phyloP scores from a whole-genome alignment of 2,797 vertebrate species.

The Lindbergichthys nudifrons region DNA sequence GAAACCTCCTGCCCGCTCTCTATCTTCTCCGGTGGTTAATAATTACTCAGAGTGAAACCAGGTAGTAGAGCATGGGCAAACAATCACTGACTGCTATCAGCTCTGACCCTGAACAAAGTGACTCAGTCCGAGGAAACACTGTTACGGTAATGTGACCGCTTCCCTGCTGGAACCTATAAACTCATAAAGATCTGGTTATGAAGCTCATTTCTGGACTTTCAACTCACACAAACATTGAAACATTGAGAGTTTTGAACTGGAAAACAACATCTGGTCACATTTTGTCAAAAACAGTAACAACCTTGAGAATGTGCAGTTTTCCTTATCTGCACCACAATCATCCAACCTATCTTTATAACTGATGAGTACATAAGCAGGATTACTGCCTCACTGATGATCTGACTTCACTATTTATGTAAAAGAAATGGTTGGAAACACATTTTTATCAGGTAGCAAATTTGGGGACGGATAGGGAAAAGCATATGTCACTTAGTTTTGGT shows the following conservation, averaged over 20 bases:
- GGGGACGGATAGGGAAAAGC: constrained; percentile 5
- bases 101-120: constrained; percentile 71
- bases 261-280: not conserved
- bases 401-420: not conserved
- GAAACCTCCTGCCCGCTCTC: constrained; percentile 65
- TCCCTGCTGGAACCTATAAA: constrained; percentile 29
- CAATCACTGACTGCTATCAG: constrained; percentile 69
- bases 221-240: constrained; percentile 46
- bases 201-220: constrained; percentile 54
- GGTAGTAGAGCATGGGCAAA: constrained; percentile 71
- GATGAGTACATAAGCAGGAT: constrained; percentile 16
- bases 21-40: constrained; percentile 80
- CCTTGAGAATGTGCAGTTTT: constrained; percentile 25
- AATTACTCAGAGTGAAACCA: constrained; percentile 84
- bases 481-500: constrained; percentile 17
- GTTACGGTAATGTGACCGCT: not conserved
- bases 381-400: constrained; percentile 17
- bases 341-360: constrained; percentile 38
- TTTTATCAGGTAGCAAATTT: constrained; percentile 8
- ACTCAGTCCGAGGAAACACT: constrained; percentile 41
- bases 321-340: constrained; percentile 29
- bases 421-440: constrained; percentile 9
- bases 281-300: constrained; percentile 15
- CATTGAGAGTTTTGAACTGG: constrained; percentile 21
- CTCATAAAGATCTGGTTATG: constrained; percentile 10